Conservation (phyloP, 2,113 vertebrate genomes). For the Dendropsophus ebraccatus region DNA sequence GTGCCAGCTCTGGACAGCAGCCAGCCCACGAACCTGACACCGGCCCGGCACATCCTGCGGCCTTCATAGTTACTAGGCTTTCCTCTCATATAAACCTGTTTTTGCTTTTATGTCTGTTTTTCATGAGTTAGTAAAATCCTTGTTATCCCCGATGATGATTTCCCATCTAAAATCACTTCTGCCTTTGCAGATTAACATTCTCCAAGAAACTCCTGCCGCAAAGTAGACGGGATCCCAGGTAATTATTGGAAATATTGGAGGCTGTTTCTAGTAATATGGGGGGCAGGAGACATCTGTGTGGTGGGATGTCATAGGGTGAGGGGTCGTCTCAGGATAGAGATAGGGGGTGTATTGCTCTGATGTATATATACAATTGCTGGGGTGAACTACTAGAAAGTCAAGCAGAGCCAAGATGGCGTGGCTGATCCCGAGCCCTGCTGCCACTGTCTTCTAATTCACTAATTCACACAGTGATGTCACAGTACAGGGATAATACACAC, state of each 20-base stretch:
- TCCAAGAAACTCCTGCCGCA: neutral
- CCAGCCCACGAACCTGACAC: neutral
- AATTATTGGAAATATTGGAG: neutral
- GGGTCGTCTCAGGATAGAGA: neutral
- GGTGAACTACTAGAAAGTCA: no score
- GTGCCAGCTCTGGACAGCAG: neutral
- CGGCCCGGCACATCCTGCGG: neutral
- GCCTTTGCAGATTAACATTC: slow-evolving; percentile 19
- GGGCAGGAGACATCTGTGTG: neutral
- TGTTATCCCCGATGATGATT: slow-evolving; percentile 8
- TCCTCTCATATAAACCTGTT: neutral
- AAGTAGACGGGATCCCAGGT: neutral
- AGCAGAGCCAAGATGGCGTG: neutral
- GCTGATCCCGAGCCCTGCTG: neutral
- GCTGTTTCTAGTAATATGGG: neutral
- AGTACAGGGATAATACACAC: no score
- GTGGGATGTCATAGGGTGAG: neutral
- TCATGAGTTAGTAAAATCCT: slow-evolving; percentile 30
- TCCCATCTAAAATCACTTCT: neutral
- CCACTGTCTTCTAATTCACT: neutral
- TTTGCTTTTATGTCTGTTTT: slow-evolving; percentile 24
- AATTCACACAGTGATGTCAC: no score
- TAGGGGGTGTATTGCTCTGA: neutral
- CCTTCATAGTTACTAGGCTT: neutral
- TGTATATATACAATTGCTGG: no score